Base-by-base conservation (phyloP, 2,797 vertebrate genomes). In the Zenarchopterus dispar region DNA sequence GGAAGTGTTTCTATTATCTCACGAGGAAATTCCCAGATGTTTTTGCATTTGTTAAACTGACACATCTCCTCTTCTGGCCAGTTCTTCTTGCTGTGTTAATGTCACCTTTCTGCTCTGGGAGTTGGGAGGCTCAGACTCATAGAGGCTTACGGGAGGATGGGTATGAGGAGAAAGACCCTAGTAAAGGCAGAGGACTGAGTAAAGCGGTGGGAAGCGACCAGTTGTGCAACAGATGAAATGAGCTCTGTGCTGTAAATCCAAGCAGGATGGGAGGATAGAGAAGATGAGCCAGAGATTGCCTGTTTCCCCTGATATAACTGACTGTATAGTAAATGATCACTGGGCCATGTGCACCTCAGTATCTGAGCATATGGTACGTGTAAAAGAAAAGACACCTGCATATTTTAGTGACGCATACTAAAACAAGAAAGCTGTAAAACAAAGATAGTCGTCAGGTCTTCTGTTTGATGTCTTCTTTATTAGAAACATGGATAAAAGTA, bases 21-120 rank as follows among this genome's bases (percentile, higher is more conserved):
- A 57, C 63, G 75, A 69, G 73, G 62, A 88, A 85, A 87, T 79
- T 73, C 84, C 63, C 67, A 74, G 70, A 87, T 69, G 73, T 75
- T 62, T 54, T 3, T 17, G 59, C 62, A 80, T 86, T 79, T 64
- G 77, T 88, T 83, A 83, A 49, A 76, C 48, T 75, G 76, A 80
- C 66, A 67, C 64, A 80, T 78, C 73, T 56, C 55, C 58, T 67
- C 51, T 22, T 50, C 61, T 65, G 8, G 26, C 36, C 42, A 67
- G 59, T 55, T 48, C 66, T 55, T 62, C 55, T 76, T 9, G 71
- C 81, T 53, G 59, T 31, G 70, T 69, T 70, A 59, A 72, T 55
- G 53, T 78, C 66, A 78, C 72, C 58, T 71, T 70, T 56, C 70
- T 54, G 57, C 62, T 67, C 69, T 52, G 59, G 56, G 64, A 63